Percentiles rank a stretch among this genome's conserved stretches.
Evolutionary conservation across 2,888 invertebrate genomes (phyloP).

Genomic region (Gerris lacustris): DNA sequence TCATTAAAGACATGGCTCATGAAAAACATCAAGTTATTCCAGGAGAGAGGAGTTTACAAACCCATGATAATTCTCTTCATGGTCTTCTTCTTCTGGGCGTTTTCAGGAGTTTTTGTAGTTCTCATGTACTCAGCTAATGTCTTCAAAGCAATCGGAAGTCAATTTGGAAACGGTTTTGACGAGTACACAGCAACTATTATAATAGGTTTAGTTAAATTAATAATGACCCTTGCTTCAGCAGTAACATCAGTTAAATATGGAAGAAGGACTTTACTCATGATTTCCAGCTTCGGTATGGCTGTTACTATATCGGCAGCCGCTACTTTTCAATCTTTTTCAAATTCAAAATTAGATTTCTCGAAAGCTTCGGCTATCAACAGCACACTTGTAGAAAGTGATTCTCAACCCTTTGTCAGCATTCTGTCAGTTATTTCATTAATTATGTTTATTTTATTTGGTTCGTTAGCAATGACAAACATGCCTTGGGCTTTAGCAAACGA

Average conservation of each 20-base stretch:
- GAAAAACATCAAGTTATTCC: slow-evolving; percentile 23
- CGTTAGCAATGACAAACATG: slow-evolving; percentile 44
- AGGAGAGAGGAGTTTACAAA: slow-evolving; percentile 39
- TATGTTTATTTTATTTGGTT: slow-evolving; percentile 42
- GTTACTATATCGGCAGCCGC: slow-evolving; percentile 25
- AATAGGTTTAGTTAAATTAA: slow-evolving; percentile 42
- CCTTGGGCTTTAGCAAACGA: slow-evolving; percentile 48
- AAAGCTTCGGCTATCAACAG: neutral
- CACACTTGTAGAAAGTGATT: neutral
- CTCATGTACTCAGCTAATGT: slow-evolving; percentile 47
- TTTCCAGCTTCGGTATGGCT: slow-evolving; percentile 44
- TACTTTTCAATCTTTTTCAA: neutral
- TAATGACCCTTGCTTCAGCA: slow-evolving; percentile 42
- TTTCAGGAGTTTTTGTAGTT: slow-evolving; percentile 45
- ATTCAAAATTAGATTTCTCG: neutral
- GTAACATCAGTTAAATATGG: slow-evolving; percentile 41
- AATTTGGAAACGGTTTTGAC: slow-evolving; percentile 38
- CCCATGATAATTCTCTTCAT: slow-evolving; percentile 41
- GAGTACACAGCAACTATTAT: slow-evolving; percentile 41
- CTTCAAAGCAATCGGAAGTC: slow-evolving; percentile 40
- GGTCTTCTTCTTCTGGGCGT: slow-evolving; percentile 44
- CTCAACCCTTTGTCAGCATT: neutral
- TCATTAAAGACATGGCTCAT: neutral
- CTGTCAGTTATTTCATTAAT: neutral
- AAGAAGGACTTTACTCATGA: slow-evolving; percentile 41